Evolutionary conservation across 2,888 invertebrate species (phyloP), one percentile per base, ranked within the genome.

Genomic region (Synanthedon formicaeformis): DNA sequence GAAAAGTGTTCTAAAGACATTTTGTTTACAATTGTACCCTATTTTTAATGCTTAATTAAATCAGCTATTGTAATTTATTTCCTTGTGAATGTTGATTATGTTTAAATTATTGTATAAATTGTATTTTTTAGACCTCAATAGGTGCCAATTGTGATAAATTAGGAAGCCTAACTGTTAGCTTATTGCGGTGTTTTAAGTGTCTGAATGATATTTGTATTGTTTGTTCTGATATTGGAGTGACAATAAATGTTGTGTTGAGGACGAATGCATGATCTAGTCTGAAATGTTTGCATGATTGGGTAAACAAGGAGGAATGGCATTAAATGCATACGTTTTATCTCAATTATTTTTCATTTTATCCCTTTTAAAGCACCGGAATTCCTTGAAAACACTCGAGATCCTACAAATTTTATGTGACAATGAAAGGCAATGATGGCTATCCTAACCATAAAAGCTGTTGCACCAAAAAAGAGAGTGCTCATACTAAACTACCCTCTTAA

Each of bases 1-100:
- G 91, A 65, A 94, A 93, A 88, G 92, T 94, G 72, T 94, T 94
- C 88, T 93, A 89, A 90, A 63, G 60, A 67, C 64, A 62, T 18
- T 50, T 34, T 54, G 53, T 45, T 52, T 55, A 48, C 49, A 16
- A 48, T 16, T 27, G 34, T 11, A 52, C 16, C 50, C 50, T 53
- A 52, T 54, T 40, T 23, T 50, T 23, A n/a, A 50, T 61, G 60
- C 60, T 60, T 59, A 63, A 56, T 58, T 59, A 59, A 59, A 60
- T 64, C 53, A 56, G 71, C 76, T 78, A 71, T 71, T 78, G 73
- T 81, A 78, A 81, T 78, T 78, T 82, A 81, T 82, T 82, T 78
- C 70, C 60, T 72, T 72, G 76, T 79, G 69, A 76, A 75, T 79
- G 69, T 71, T 69, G 69, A 65, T 71, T 23, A 41, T 64, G 55